These are phyloP conservation scores for Aegotheles bennettii DNA, from an alignment of 2,113 vertebrate species.

Conservation along the genomic window DNA sequence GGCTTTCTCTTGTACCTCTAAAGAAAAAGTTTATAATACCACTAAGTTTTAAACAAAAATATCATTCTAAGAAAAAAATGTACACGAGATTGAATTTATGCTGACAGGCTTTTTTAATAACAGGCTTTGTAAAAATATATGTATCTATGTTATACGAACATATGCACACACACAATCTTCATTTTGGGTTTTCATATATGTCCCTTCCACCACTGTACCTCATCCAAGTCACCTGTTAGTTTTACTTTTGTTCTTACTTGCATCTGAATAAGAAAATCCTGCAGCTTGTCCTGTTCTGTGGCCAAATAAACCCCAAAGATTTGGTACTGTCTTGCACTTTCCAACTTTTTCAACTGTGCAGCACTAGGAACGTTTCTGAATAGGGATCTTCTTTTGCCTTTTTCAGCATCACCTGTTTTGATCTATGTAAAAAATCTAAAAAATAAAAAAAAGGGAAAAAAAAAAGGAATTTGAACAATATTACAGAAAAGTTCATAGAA, in stretches of 20 bases:
- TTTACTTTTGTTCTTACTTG: slow-evolving; percentile 86
- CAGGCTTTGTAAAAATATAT: too few species aligned
- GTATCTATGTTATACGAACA: too few species aligned
- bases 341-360: slow-evolving; percentile 77
- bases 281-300: slow-evolving; percentile 75
- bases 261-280: slow-evolving; percentile 78
- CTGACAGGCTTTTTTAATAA: too few species aligned
- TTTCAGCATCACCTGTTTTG: slow-evolving; percentile 73
- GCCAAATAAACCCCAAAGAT: slow-evolving; percentile 81
- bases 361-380: slow-evolving; percentile 82
- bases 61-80: too few species aligned
- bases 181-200: neutral
- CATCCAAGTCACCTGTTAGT: neutral
- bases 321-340: slow-evolving; percentile 80
- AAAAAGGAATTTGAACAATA: too few species aligned
- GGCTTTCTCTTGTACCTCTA: neutral
- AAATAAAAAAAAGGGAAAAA: too few species aligned
- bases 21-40: too few species aligned
- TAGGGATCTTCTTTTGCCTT: slow-evolving; percentile 76
- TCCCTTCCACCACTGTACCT: neutral
- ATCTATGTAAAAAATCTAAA: neutral
- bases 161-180: too few species aligned
- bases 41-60: too few species aligned
- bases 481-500: neutral
- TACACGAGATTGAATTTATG: too few species aligned